These are phyloP conservation scores for Alligator mississippiensis DNA, from an alignment of 2,113 vertebrate genomes.

Conservation along the genomic window DNA sequence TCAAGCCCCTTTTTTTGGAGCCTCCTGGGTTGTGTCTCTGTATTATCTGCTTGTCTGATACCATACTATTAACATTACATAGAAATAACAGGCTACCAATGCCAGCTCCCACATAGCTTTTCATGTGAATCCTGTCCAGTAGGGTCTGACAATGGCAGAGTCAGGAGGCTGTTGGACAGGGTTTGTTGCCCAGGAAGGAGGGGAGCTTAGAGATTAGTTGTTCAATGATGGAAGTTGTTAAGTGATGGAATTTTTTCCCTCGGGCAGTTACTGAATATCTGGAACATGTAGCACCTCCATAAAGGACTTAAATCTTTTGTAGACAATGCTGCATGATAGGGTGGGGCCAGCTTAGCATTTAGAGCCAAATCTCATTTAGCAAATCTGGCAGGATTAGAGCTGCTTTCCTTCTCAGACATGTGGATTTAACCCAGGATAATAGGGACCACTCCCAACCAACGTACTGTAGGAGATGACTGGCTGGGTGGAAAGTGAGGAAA, in stretches of 20 bases:
- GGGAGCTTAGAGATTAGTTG: neutral
- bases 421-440: conserved; percentile 33
- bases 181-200: neutral
- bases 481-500: neutral
- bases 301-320: neutral
- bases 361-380: neutral
- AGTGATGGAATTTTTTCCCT: neutral
- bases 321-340: neutral
- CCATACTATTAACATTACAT: neutral
- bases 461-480: neutral
- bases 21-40: neutral
- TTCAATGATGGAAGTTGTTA: neutral
- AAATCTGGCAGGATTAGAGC: conserved; percentile 21
- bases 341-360: neutral
- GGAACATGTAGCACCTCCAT: neutral
- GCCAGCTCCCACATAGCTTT: fast-evolving
- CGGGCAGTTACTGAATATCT: neutral
- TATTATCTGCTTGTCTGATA: neutral
- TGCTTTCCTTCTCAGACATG: conserved; percentile 59
- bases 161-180: neutral
- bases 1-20: neutral
- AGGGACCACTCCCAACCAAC: neutral
- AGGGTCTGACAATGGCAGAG: neutral
- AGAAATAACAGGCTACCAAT: neutral
- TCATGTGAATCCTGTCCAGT: neutral